Evolutionary conservation across 1,140 invertebrate genomes (phyloP).

Genomic region (Drosophila insularis): DNA sequence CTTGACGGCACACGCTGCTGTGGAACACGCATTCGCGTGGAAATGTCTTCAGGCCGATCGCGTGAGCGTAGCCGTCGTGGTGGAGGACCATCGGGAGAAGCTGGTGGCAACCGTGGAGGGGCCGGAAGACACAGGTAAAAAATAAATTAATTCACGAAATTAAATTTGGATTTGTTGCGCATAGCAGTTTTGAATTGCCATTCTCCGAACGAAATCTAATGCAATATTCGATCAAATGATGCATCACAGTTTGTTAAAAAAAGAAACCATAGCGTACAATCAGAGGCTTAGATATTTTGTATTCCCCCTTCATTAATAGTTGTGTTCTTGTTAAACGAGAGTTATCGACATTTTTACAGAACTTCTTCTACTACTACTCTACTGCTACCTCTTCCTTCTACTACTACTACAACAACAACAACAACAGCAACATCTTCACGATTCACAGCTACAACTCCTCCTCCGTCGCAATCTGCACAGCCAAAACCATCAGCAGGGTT

Average conservation of each 20-base stretch:
- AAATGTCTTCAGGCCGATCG: constrained; percentile 94
- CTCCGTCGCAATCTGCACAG: constrained; percentile 53
- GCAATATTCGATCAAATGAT: background rate
- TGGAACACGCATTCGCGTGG: constrained; percentile 91
- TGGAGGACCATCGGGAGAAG: constrained; percentile 34
- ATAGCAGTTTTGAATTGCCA: background rate
- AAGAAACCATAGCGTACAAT: constrained; percentile 6
- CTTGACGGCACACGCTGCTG: constrained; percentile 96
- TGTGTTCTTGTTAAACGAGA: constrained; percentile 52
- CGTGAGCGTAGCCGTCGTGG: constrained; percentile 87
- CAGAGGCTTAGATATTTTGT: constrained; percentile 16
- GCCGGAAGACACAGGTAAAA: constrained; percentile 75
- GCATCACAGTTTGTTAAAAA: background rate
- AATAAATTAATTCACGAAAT: background rate
- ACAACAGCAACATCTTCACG: constrained; percentile 56
- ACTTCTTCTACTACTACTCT: constrained; percentile 61
- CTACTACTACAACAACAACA: constrained; percentile 64
- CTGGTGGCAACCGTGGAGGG: constrained; percentile 44
- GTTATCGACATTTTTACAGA: constrained; percentile 68
- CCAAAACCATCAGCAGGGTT: constrained; percentile 56
- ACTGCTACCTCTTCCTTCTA: constrained; percentile 64
- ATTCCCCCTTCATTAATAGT: constrained; percentile 16
- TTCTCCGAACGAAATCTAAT: background rate
- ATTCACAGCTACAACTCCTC: constrained; percentile 40
- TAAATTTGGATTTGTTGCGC: background rate